Conservation (phyloP, 2,888 invertebrate species). For the Drosophila merina region DNA sequence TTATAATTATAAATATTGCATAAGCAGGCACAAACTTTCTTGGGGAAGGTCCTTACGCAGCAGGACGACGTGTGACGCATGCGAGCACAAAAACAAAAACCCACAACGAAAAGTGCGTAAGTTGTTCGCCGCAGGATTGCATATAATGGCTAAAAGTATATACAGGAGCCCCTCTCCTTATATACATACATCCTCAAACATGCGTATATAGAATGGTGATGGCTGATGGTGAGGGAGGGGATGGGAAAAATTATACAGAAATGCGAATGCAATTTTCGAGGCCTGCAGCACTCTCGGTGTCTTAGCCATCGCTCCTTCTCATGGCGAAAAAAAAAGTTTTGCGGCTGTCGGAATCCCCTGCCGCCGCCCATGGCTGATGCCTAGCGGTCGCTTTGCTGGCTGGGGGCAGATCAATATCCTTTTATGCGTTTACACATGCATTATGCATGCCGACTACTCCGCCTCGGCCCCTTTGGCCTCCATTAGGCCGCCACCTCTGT, state of each 20-base stretch:
- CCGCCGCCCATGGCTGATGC: conserved; percentile 51
- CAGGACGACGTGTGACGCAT: conserved; percentile 49
- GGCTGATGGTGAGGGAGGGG: conserved; percentile 13
- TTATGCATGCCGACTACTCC: conserved; percentile 45
- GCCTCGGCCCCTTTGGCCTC: conserved; percentile 11
- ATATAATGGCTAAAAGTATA: conserved; percentile 48
- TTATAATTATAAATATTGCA: conserved; percentile 64
- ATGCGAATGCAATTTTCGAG: conserved; percentile 66
- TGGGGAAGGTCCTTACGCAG: conserved; percentile 37
- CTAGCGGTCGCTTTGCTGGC: conserved; percentile 69
- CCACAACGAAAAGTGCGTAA: conserved; percentile 67
- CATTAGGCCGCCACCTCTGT: conserved; percentile 38
- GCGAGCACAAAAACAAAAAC: conserved; percentile 60
- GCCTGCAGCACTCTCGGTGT: conserved; percentile 51
- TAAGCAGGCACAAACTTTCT: conserved; percentile 45
- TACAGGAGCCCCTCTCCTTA: conserved; percentile 3
- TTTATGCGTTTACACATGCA: conserved; percentile 66
- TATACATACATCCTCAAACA: conserved; percentile 3
- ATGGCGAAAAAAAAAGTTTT: conserved; percentile 59
- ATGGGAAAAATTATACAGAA: conserved; percentile 57
- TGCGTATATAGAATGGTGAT: background rate
- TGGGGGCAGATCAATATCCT: conserved; percentile 80
- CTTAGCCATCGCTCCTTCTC: conserved; percentile 59
- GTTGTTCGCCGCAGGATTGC: conserved; percentile 49
- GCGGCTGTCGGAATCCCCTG: conserved; percentile 48